Conservation (phyloP, 2,888 invertebrate species). For the Steromphala cineraria region DNA sequence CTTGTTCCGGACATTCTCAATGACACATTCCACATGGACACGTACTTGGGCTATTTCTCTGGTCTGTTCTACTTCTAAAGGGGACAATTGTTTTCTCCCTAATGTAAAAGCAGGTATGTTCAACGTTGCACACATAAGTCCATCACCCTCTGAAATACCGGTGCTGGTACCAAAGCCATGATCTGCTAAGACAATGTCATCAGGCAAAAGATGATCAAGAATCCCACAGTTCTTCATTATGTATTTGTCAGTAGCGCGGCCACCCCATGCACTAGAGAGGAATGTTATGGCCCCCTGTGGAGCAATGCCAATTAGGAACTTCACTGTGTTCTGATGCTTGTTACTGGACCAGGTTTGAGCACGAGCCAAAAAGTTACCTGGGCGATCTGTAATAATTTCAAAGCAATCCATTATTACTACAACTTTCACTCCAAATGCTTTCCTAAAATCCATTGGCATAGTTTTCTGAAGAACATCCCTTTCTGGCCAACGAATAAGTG, state of each 20-base stretch:
- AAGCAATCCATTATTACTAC: slow-evolving; percentile 38
- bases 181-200: slow-evolving; percentile 41
- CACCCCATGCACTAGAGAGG: slow-evolving; percentile 53
- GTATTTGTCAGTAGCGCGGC: slow-evolving; percentile 47
- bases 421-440: slow-evolving; percentile 21
- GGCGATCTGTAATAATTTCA: slow-evolving; percentile 37
- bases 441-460: slow-evolving; percentile 27
- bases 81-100: slow-evolving; percentile 38
- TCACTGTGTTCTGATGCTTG: slow-evolving; percentile 36
- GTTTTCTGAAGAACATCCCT: slow-evolving; percentile 6
- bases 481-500: slow-evolving; percentile 16
- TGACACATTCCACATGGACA: slow-evolving; percentile 47
- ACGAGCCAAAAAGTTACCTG: slow-evolving; percentile 36
- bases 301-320: slow-evolving; percentile 53
- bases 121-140: slow-evolving; percentile 28
- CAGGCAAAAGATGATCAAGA: slow-evolving; percentile 35
- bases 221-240: slow-evolving; percentile 48
- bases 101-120: slow-evolving; percentile 44
- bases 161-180: too few relatives aligned
- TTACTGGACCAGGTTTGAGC: too few relatives aligned
- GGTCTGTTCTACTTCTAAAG: slow-evolving; percentile 39
- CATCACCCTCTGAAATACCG: too few relatives aligned
- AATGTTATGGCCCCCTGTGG: slow-evolving; percentile 50
- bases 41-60: slow-evolving; percentile 39
- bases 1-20: slow-evolving; percentile 40